Base-by-base conservation (phyloP, 2,888 invertebrate species). In the Drosophila quinaria region DNA sequence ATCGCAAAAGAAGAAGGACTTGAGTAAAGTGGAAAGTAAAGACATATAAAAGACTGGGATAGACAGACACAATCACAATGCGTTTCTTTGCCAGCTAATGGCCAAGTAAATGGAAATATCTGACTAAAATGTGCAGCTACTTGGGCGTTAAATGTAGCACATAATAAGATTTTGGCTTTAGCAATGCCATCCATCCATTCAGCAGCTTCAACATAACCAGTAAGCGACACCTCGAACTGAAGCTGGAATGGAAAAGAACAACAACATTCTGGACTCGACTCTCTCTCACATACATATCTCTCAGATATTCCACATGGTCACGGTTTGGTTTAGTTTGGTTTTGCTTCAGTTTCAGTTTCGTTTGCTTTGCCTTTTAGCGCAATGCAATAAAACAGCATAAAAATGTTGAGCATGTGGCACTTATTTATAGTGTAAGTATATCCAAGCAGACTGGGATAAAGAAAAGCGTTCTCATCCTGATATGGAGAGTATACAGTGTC, bases 81-180 rank as follows among this genome's bases (percentile, higher is more conserved):
- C 54, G 35, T 52, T 51, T 25, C 33, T 19, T 39, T 47, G 46
- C 10, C 80, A 65, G 41, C 58, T 75, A 65, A 65, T 74, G 67
- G 41, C 47, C 54, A 39, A 69, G 61, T 47, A 66, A 76, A 71
- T 66, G 59, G 64, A 60, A 51, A 56, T 72, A 64, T 63, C 82
- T 72, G 70, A 56, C 59, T 68, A 61, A 61, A 63, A 66, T 65
- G 70, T 60, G 78, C 58, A 67, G 80, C 73, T 75, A 75, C 81
- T 87, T 70, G 80, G 78, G 80, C 84, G 84, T 88, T 84, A 88
- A 88, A 84, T 84, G 88, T 84, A 70, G 84, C 84, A 88, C 84
- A 88, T 84, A 84, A 84, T 86, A 88, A 72, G 83, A 80, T 88
- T 87, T 79, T 68, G 66, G 70, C 65, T 41, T 44, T 17, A 19